phyloP scores from a whole-genome alignment of 2,888 invertebrate genomes.

The Caenorhabditis sinica region DNA sequence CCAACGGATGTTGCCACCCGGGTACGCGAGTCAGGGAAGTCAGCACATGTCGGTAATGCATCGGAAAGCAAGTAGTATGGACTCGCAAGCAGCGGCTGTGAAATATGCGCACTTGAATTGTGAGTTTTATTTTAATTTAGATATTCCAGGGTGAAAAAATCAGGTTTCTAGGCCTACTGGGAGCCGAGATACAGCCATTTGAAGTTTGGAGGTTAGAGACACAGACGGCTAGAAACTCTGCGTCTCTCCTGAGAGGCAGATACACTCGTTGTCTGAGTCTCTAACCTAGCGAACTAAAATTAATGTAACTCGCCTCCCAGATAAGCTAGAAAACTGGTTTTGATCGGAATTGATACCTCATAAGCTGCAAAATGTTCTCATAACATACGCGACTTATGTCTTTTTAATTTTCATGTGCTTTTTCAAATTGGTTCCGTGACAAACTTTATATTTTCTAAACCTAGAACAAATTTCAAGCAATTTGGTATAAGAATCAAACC shows the following conservation, averaged over 20 bases:
- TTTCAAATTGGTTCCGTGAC: too few species aligned
- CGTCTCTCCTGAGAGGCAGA: not conserved
- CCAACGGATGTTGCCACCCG: slow-evolving; percentile 46
- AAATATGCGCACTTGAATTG: slow-evolving; percentile 73
- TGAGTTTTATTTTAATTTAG: slow-evolving; percentile 40
- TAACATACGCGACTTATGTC: too few species aligned
- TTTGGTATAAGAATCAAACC: too few species aligned
- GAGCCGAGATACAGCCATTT: not conserved
- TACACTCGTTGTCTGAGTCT: slow-evolving; percentile 22
- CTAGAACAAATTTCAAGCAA: not conserved
- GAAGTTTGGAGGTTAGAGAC: not conserved
- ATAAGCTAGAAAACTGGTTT: not conserved
- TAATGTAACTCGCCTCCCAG: not conserved
- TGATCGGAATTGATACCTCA: not conserved
- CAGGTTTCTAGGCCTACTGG: not conserved
- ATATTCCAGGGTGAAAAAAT: not conserved
- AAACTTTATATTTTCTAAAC: too few species aligned
- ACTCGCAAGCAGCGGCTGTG: slow-evolving; percentile 79
- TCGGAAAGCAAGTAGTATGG: slow-evolving; percentile 83
- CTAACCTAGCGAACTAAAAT: not conserved
- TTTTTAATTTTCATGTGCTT: too few species aligned
- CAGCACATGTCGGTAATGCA: slow-evolving; percentile 68
- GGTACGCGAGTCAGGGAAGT: slow-evolving; percentile 18
- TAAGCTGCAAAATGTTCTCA: too few species aligned
- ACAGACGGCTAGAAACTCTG: not conserved